These are phyloP conservation scores for Bombus fervidus DNA, from an alignment of 1,140 invertebrate genomes.

Conservation along the genomic window DNA sequence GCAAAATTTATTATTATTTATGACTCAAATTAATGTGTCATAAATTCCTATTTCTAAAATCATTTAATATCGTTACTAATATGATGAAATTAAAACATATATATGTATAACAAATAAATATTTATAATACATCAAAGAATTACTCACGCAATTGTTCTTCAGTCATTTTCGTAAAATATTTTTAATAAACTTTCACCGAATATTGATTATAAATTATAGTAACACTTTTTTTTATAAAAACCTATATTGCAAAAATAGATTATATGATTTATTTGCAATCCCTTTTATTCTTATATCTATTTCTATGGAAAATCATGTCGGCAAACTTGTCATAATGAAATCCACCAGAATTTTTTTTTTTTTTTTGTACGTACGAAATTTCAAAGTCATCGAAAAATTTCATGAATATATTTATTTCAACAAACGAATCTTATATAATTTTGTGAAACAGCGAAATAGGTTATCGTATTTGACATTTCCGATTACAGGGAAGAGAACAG, in stretches of 20 bases:
- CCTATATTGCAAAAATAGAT: slow-evolving; percentile 60
- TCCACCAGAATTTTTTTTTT: slow-evolving; percentile 33
- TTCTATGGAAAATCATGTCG: slow-evolving; percentile 37
- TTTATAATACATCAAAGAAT: neutral
- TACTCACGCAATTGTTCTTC: slow-evolving; percentile 60
- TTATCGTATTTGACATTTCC: slow-evolving; percentile 1
- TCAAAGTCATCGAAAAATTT: neutral
- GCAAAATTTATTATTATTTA: neutral
- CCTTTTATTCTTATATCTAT: slow-evolving; percentile 44
- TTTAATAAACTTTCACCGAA: neutral
- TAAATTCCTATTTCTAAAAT: neutral
- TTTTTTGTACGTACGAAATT: neutral
- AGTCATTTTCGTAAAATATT: slow-evolving; percentile 42
- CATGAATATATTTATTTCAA: neutral
- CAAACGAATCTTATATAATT: neutral
- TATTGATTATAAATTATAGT: neutral
- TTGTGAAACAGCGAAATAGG: neutral
- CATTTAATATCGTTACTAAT: neutral
- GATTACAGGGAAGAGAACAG: neutral
- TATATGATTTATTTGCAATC: slow-evolving; percentile 27
- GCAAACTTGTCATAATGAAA: slow-evolving; percentile 42
- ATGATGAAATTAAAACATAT: neutral
- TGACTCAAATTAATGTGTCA: neutral
- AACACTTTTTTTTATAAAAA: slow-evolving; percentile 13
- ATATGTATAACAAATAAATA: neutral